phyloP scores from a whole-genome alignment of 1,140 invertebrate genomes.

The Araneus ventricosus region DNA sequence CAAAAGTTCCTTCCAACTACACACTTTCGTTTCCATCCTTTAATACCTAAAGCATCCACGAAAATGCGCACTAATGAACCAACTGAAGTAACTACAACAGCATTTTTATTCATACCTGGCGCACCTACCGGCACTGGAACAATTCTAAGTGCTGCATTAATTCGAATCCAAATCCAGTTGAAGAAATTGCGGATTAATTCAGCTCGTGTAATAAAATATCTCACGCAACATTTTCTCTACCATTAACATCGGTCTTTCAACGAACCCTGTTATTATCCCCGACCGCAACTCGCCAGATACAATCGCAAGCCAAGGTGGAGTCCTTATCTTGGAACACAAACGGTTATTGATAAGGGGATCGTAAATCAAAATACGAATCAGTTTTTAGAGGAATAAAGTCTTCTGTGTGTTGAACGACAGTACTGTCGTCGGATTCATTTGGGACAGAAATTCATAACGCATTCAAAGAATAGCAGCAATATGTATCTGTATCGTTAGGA shows the following conservation, averaged over 20 bases:
- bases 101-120: neutral
- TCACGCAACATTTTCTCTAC: conserved; percentile 37
- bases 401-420: neutral
- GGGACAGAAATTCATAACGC: neutral
- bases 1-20: no score
- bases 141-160: neutral
- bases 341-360: conserved; percentile 45
- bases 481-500: neutral
- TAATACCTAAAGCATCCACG: neutral
- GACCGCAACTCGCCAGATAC: neutral
- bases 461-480: neutral
- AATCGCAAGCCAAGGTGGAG: conserved; percentile 23
- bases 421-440: neutral
- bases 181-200: conserved; percentile 44
- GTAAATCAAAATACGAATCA: conserved; percentile 49
- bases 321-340: conserved; percentile 40
- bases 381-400: neutral
- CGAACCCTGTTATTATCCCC: conserved; percentile 28
- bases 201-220: conserved; percentile 44
- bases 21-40: no score
- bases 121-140: neutral
- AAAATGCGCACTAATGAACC: neutral
- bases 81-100: neutral
- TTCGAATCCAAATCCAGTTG: neutral
- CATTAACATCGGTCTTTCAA: conserved; percentile 4